phyloP scores from a whole-genome alignment of 2,113 vertebrate species.

The Illadopsis cleaveri region DNA sequence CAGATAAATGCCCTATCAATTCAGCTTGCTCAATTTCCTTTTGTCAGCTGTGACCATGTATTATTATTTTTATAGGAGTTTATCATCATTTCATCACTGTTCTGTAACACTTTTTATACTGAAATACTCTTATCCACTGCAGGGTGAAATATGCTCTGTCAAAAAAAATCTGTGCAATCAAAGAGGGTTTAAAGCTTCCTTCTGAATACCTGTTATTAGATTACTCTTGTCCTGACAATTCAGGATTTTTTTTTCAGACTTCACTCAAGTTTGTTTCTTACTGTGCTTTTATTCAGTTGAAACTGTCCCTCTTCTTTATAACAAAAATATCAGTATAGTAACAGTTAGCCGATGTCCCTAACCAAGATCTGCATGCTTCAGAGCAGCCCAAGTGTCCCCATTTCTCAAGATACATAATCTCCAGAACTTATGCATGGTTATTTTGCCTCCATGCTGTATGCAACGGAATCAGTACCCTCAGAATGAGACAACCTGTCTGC shows the following conservation, averaged over 20 bases:
- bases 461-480: neutral
- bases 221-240: neutral
- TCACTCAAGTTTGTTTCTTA: neutral
- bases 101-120: neutral
- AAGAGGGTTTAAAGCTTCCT: neutral
- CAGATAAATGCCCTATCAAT: neutral
- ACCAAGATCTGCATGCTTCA: neutral
- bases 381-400: neutral
- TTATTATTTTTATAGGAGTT: neutral
- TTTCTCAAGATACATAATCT: neutral
- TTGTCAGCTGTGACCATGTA: neutral
- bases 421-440: neutral
- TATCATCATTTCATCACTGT: neutral
- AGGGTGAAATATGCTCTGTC: neutral
- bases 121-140: neutral
- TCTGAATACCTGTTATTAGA: neutral
- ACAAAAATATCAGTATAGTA: neutral
- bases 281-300: neutral
- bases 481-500: neutral
- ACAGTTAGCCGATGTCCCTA: neutral
- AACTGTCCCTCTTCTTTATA: neutral
- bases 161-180: neutral
- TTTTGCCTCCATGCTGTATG: neutral
- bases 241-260: neutral
- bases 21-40: neutral